Evolutionary conservation across 2,888 invertebrate genomes (phyloP).

Genomic region (Quadroppia sp.): DNA sequence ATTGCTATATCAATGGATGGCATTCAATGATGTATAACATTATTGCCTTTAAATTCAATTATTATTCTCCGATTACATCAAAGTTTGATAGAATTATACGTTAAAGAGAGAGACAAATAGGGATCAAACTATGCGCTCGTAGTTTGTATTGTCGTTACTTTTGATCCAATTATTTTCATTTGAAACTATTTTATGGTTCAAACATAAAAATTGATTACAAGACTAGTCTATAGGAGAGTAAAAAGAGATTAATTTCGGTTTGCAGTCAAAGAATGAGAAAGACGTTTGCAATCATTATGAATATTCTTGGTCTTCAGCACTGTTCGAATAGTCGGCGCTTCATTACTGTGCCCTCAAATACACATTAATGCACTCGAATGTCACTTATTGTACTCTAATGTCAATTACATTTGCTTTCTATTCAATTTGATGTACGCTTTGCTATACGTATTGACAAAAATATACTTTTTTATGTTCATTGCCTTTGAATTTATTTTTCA

Average conservation of each 20-base stretch:
- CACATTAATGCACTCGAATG: conserved; percentile 30
- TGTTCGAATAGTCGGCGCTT: conserved; percentile 3
- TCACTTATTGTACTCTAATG: conserved; percentile 29
- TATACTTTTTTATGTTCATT: conserved; percentile 3
- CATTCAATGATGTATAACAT: not conserved
- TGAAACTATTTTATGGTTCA: not conserved
- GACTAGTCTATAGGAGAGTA: not conserved
- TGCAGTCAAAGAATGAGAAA: not conserved
- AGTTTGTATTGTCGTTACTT: not conserved
- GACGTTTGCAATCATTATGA: conserved; percentile 35
- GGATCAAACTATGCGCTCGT: not conserved
- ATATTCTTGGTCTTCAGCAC: conserved; percentile 13
- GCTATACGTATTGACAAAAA: not conserved
- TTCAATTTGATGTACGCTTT: not conserved
- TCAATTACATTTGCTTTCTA: conserved; percentile 27
- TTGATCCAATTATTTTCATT: not conserved
- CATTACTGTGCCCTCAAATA: conserved; percentile 9
- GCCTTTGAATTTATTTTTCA: conserved; percentile 1
- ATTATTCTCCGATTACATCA: conserved; percentile 4
- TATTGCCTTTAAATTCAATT: conserved; percentile 7
- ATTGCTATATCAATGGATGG: not conserved
- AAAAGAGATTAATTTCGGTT: not conserved
- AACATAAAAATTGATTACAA: not conserved
- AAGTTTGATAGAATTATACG: not conserved
- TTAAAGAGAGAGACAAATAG: not conserved